Conservation (phyloP, 2,113 vertebrate genomes). For the Neodon shergylaensis region DNA sequence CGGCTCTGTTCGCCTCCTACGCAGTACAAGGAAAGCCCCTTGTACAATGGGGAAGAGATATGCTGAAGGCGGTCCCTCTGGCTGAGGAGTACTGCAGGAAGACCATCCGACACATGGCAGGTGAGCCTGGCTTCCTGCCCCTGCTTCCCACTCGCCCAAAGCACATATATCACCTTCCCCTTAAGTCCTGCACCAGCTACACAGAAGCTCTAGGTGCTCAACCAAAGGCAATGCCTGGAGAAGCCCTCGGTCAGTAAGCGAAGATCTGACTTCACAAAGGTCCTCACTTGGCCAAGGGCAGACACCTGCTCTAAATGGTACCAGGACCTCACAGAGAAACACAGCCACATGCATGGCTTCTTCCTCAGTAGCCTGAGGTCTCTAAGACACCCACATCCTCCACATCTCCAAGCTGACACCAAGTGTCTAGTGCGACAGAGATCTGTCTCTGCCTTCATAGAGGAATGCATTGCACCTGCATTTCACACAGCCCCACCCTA, state of each 20-base stretch:
- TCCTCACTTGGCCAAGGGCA: not conserved
- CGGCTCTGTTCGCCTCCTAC: conserved; percentile 94
- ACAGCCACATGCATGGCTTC: not conserved
- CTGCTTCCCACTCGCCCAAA: not conserved
- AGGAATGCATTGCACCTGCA: not conserved
- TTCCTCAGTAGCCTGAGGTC: no score
- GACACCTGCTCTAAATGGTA: not conserved
- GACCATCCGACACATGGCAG: conserved; percentile 97
- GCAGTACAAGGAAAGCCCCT: conserved; percentile 94
- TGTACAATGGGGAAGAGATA: conserved; percentile 93
- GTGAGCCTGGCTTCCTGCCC: conserved; percentile 79
- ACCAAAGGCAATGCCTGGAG: not conserved
- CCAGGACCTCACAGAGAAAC: no score
- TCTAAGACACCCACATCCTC: not conserved
- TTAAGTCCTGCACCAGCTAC: not conserved
- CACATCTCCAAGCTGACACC: not conserved
- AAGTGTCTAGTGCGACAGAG: not conserved
- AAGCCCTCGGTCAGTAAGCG: not conserved
- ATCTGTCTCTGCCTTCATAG: not conserved
- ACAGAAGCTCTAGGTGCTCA: not conserved
- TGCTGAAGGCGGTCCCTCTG: conserved; percentile 91
- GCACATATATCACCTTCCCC: no score
- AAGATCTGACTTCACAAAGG: no score
- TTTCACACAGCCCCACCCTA: not conserved
- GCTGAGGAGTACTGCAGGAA: conserved; percentile 96